phyloP scores from a whole-genome alignment of 2,797 vertebrate genomes.

The Selene dorsalis region DNA sequence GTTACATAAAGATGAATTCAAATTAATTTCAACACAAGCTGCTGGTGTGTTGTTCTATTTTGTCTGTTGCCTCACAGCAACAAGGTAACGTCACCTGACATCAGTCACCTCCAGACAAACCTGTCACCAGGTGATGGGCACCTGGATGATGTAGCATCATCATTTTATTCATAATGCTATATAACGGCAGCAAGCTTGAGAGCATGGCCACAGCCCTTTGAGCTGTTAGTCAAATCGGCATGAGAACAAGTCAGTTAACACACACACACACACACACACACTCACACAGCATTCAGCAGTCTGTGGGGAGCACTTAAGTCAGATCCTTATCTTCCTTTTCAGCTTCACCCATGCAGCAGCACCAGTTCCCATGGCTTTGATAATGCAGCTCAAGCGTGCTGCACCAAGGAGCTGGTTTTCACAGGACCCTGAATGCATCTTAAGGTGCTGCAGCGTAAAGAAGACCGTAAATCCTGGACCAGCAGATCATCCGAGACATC shows the following conservation, averaged over 20 bases:
- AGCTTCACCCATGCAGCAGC: constrained; percentile 60
- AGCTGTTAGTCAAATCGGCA: constrained; percentile 59
- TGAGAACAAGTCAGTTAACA: constrained; percentile 52
- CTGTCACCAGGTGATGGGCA: neutral
- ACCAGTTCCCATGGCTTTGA: constrained; percentile 75
- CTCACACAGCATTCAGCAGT: no score
- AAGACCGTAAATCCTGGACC: constrained; percentile 57
- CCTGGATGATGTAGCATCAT: neutral
- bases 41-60: neutral
- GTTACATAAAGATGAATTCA: neutral
- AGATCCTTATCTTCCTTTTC: constrained; percentile 76
- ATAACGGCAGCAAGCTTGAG: constrained; percentile 30
- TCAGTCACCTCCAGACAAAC: neutral
- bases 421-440: constrained; percentile 14
- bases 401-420: constrained; percentile 38
- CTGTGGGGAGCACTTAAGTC: constrained; percentile 60
- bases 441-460: constrained; percentile 34
- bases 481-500: constrained; percentile 32
- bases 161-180: constrained; percentile 28
- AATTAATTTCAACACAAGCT: neutral
- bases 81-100: neutral
- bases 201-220: constrained; percentile 19
- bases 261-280: constrained; percentile 15
- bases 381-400: constrained; percentile 23
- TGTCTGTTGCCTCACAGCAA: no score